Percentiles rank a stretch among this genome's conserved stretches.
Conservation (phyloP, 2,113 vertebrate species). For the Semicossyphus pulcher region DNA sequence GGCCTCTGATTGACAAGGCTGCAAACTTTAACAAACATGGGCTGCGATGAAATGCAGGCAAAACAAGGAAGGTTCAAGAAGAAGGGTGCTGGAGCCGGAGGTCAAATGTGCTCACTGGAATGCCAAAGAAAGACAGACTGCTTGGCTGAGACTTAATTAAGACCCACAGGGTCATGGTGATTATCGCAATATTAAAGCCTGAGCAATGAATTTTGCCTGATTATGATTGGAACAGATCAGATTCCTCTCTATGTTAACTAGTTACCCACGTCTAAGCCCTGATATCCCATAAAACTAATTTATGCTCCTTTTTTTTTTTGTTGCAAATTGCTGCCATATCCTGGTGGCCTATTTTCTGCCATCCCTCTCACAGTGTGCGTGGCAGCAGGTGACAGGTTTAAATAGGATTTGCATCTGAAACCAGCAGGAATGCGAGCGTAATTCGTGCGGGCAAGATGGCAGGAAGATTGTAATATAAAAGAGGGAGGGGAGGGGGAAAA, state of each 20-base stretch:
- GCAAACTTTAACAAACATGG: constrained; percentile 48
- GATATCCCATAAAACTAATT: constrained; percentile 43
- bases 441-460: constrained; percentile 37
- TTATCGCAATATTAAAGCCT: constrained; percentile 19
- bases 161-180: constrained; percentile 34
- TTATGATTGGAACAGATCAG: constrained; percentile 25
- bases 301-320: constrained; percentile 52
- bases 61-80: constrained; percentile 10
- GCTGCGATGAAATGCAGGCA: constrained; percentile 15
- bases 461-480: constrained; percentile 44
- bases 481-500: not conserved
- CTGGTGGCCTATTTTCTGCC: constrained; percentile 32
- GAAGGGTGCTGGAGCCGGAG: constrained; percentile 14
- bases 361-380: constrained; percentile 11
- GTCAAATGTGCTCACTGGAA: constrained; percentile 50
- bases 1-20: constrained; percentile 62
- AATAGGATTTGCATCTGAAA: constrained; percentile 76
- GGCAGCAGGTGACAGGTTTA: constrained; percentile 71
- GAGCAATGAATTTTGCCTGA: constrained; percentile 17
- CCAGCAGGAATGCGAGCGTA: constrained; percentile 43
- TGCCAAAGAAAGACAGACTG: constrained; percentile 32
- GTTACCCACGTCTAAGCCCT: constrained; percentile 1
- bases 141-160: constrained; percentile 49
- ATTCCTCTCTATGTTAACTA: constrained; percentile 8
- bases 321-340: constrained; percentile 59